Evolutionary conservation across 2,888 invertebrate genomes (phyloP), one percentile per base, ranked within the genome.

Genomic region (Rhingia campestris): DNA sequence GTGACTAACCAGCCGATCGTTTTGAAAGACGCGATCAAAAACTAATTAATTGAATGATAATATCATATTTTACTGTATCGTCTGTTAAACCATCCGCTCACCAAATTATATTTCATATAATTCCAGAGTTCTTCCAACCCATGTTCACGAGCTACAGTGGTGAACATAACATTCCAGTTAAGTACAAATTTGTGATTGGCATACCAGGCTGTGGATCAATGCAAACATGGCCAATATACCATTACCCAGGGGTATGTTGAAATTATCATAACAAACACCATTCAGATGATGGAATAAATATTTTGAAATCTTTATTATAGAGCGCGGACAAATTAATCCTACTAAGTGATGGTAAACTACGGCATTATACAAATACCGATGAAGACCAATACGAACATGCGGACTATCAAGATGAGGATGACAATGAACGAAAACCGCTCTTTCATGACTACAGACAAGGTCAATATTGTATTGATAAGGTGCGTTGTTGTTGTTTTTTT

Each of bases 381-480:
- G 88, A 90, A 14, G 88, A 89, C 49, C 81, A 70, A 47, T 88
- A 89, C 32, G 87, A 88, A 14, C 87, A 87, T 12, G 67, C 88
- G 0, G 90, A 91, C 14, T 90, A 91, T 53, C 93, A 92, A 30
- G 89, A 91, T 6, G 89, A 91, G 63, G 92, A 93, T 22, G 92
- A 92, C 64, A 92, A 92, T 87, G 88, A 87, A 3, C 86, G 88
- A 5, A 88, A 94, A 89, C 92, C 93, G 64, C 90, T 93, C 3
- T 94, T 93, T 80, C 94, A 95, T 88, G 95, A 96, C 88, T 95
- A 96, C 89, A 92, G 93, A 14, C 94, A 94, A 85, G 95, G 95
- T 49, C 94, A 95, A 90, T 97, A 97, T 89, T 97, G 97, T 88
- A 93, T 96, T 88, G 97, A 97, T 89, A 96, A 95, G 93, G 96